Percentiles rank a stretch among this genome's conserved stretches.
Conservation (phyloP, 1,140 invertebrate species). For the Eupristina koningsbergeri region DNA sequence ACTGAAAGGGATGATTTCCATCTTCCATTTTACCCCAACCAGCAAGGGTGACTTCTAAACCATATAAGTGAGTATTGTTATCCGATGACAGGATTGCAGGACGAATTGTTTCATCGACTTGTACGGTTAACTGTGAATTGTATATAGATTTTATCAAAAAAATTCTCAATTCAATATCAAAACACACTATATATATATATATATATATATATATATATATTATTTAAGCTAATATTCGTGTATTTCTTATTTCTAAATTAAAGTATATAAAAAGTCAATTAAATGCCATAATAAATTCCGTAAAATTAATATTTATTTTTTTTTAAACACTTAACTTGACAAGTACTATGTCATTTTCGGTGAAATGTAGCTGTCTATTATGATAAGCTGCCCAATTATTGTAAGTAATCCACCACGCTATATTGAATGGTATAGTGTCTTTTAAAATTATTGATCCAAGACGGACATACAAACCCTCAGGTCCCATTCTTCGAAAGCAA, state of each 20-base stretch:
- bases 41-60: background rate
- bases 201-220: background rate
- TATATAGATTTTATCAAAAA: too few relatives aligned
- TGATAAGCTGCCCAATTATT: background rate
- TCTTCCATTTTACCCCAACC: background rate
- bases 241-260: too few relatives aligned
- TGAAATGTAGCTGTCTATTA: background rate
- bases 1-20: background rate
- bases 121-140: background rate
- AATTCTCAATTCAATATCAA: too few relatives aligned
- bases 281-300: too few relatives aligned
- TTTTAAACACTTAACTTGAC: background rate
- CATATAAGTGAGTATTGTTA: background rate
- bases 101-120: background rate
- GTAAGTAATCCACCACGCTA: background rate
- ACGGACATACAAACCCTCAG: background rate
- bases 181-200: background rate
- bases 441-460: background rate
- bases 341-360: background rate
- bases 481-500: background rate
- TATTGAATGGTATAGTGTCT: background rate
- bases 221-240: too few relatives aligned
- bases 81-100: background rate
- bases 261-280: too few relatives aligned
- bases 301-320: background rate